Percentiles rank a stretch among this genome's conserved stretches.
These are phyloP conservation scores for Amphiura filiformis DNA, from an alignment of 35 echinoderm and acorn worm species.

Conservation along the genomic window DNA sequence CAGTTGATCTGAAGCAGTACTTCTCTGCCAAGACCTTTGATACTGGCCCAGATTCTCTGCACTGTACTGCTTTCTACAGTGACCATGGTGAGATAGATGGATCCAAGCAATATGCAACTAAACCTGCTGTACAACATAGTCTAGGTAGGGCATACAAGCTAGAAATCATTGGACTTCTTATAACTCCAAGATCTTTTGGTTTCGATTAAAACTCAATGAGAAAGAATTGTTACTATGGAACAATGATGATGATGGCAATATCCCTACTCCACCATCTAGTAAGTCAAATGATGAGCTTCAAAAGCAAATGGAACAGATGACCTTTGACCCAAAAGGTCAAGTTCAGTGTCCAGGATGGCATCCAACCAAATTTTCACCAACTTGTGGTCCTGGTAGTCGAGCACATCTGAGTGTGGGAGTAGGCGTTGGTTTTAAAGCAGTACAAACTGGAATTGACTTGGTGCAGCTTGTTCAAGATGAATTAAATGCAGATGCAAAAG, in stretches of 20 bases:
- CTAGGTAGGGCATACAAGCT: slow-evolving; percentile 35
- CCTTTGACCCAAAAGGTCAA: not conserved
- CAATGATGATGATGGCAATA: not conserved
- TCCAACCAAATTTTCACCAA: slow-evolving; percentile 58
- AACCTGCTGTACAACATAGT: not conserved
- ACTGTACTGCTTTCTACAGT: slow-evolving; percentile 77
- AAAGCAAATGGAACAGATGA: not conserved
- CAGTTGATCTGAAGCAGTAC: slow-evolving; percentile 47
- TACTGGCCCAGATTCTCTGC: slow-evolving; percentile 57
- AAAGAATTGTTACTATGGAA: slow-evolving; percentile 59
- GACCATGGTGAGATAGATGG: not conserved
- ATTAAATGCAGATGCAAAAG: slow-evolving; percentile 23
- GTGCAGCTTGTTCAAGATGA: slow-evolving; percentile 53
- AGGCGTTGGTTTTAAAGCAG: slow-evolving; percentile 28
- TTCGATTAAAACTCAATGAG: slow-evolving; percentile 60
- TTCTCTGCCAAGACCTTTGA: slow-evolving; percentile 35
- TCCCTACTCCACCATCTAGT: not conserved
- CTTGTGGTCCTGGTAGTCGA: slow-evolving; percentile 70
- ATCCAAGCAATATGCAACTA: slow-evolving; percentile 28
- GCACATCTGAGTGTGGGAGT: slow-evolving; percentile 64
- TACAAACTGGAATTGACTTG: slow-evolving; percentile 79
- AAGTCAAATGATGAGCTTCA: not conserved
- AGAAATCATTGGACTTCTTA: slow-evolving; percentile 65
- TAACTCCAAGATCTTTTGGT: slow-evolving; percentile 78
- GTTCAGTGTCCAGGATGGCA: slow-evolving; percentile 10